Evolutionary conservation across 2,888 invertebrate genomes (phyloP).

Genomic region (Ormyrus pomaceus): DNA sequence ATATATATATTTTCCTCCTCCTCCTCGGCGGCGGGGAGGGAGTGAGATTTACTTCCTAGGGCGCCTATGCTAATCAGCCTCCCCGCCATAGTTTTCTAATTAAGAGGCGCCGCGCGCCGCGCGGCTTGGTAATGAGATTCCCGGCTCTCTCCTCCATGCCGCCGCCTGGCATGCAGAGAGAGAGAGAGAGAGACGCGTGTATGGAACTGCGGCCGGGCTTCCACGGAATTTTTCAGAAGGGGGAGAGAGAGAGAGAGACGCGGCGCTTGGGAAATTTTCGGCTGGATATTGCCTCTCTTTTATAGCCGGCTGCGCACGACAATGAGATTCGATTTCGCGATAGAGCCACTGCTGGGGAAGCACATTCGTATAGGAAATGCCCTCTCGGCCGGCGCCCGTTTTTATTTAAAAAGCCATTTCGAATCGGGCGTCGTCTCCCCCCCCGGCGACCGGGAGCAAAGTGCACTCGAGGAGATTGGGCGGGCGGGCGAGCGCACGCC

Average conservation of each 20-base stretch:
- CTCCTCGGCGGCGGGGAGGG: neutral
- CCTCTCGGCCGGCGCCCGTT: neutral
- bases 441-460: neutral
- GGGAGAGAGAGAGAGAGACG: too few relatives aligned
- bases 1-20: constrained; percentile 1
- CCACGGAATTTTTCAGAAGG: too few relatives aligned
- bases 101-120: constrained; percentile 16
- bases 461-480: constrained; percentile 46
- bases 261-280: too few relatives aligned
- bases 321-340: too few relatives aligned
- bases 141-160: neutral
- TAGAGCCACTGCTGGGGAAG: too few relatives aligned
- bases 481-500: neutral
- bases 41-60: constrained; percentile 35
- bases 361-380: too few relatives aligned
- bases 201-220: too few relatives aligned
- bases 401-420: neutral
- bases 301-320: too few relatives aligned
- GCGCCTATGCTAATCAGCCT: constrained; percentile 34
- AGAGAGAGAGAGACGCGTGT: too few relatives aligned
- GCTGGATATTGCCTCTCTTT: too few relatives aligned
- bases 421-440: too few relatives aligned
- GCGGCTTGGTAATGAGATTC: neutral
- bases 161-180: too few relatives aligned
- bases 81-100: constrained; percentile 1